Percentiles rank a stretch among this genome's conserved stretches.
These are phyloP conservation scores for Tenthredo livida DNA, from an alignment of 2,888 invertebrate genomes.

Conservation along the genomic window DNA sequence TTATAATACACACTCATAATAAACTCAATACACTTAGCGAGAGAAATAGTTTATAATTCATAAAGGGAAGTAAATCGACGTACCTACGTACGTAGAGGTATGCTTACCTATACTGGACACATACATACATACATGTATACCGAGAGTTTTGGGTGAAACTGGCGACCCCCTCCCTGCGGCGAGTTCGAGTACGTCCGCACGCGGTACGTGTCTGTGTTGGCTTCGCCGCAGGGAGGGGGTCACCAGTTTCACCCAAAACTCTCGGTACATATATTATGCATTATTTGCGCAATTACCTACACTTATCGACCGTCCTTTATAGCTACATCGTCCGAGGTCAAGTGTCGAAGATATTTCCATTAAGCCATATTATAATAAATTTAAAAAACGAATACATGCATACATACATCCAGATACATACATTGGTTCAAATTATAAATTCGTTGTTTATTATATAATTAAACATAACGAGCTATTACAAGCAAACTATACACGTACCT, in stretches of 20 bases:
- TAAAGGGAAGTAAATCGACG: background rate
- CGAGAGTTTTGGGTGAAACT: no score
- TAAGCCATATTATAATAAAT: background rate
- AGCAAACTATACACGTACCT: background rate
- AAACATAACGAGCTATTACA: background rate
- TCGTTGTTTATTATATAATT: constrained; percentile 1
- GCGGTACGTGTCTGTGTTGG: no score
- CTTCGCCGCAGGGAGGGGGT: no score
- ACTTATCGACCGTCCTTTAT: constrained; percentile 26
- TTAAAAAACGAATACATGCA: background rate
- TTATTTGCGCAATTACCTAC: background rate
- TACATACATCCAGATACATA: background rate
- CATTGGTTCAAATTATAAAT: background rate
- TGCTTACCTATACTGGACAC: background rate
- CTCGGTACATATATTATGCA: background rate
- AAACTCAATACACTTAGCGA: background rate
- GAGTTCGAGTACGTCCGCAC: no score
- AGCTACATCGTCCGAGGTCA: constrained; percentile 26
- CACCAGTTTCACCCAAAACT: no score
- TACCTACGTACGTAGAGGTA: background rate
- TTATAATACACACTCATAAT: no score
- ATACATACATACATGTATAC: background rate
- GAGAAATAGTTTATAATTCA: constrained; percentile 3
- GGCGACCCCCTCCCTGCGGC: no score
- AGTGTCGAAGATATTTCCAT: background rate